A percentile compares a stretch with the other conserved stretches of the same genome.
phyloP scores from a whole-genome alignment of 2,888 invertebrate genomes.

The Nineta flava region DNA sequence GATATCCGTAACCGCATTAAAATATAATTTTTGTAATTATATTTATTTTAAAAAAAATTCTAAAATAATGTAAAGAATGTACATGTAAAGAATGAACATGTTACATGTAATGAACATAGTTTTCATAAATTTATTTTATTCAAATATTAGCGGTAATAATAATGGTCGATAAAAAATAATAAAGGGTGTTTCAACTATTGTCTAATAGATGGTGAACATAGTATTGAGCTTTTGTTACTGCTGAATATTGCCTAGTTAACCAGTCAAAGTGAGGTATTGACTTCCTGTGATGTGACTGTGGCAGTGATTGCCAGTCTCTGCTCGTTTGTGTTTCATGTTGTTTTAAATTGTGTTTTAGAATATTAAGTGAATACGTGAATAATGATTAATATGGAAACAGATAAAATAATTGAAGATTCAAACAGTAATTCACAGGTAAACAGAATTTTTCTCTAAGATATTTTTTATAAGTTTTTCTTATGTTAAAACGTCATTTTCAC shows the following conservation, averaged over 20 bases:
- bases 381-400: conserved; percentile 83
- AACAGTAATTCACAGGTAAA: conserved; percentile 50
- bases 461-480: neutral
- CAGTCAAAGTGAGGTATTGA: conserved; percentile 10
- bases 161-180: no score
- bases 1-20: no score
- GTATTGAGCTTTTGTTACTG: neutral
- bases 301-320: conserved; percentile 1
- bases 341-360: conserved; percentile 11
- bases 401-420: conserved; percentile 73
- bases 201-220: no score
- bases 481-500: neutral
- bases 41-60: no score
- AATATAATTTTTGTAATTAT: no score
- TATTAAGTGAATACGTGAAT: conserved; percentile 20
- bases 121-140: no score
- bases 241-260: neutral
- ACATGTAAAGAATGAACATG: no score
- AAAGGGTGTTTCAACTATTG: no score
- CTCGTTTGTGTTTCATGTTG: conserved; percentile 6
- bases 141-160: no score
- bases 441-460: conserved; percentile 4
- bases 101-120: no score
- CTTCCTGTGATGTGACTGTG: conserved; percentile 8
- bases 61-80: no score